Base-by-base conservation (phyloP, 2,888 invertebrate genomes). In the Polyommatus icarus region DNA sequence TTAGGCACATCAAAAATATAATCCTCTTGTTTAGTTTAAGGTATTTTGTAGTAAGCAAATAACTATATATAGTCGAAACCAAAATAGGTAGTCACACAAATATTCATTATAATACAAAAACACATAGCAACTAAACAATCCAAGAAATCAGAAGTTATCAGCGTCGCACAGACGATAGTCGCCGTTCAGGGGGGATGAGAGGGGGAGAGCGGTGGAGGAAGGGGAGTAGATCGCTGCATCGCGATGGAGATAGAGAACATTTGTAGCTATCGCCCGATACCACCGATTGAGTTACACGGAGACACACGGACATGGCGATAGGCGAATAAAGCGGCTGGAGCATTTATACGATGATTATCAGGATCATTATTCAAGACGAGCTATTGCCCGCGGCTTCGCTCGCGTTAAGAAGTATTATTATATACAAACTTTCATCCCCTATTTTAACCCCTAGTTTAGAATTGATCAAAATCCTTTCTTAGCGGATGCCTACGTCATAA, bases 271-370 rank as follows among this genome's bases (percentile, higher is more conserved):
- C 79, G 57, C 54, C 76, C 71, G 67, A 79, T 79, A 79, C 76
- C 78, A 76, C 10, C 78, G 72, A 82, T 82, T 81, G 79, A 82
- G 83, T 83, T 85, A 85, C 84, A 85, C 84, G 80, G 80, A 75
- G 78, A 79, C 82, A 80, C 81, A 84, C 84, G 76, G 78, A 78
- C 82, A 80, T 80, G 84, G 83, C 83, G 83, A 84, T 84, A 84
- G 76, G 82, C 82, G 79, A 32, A 29, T 2, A 10, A 1, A 10
- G 10, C 7, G 7, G 10, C 54, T 54, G 15, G 12, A 6, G 6
- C 0, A 4, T 50, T 50, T 50, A 1, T 8, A 0, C 12, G 46
- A 36, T 36, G 6, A 40, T 40, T 40, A 40, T 40, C 8, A 40
- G 40, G 8, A 40, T 40, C 40, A 40, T 40, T 1, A 40, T n/a